phyloP scores from a whole-genome alignment of 2,113 vertebrate genomes.

The Salvator merianae region DNA sequence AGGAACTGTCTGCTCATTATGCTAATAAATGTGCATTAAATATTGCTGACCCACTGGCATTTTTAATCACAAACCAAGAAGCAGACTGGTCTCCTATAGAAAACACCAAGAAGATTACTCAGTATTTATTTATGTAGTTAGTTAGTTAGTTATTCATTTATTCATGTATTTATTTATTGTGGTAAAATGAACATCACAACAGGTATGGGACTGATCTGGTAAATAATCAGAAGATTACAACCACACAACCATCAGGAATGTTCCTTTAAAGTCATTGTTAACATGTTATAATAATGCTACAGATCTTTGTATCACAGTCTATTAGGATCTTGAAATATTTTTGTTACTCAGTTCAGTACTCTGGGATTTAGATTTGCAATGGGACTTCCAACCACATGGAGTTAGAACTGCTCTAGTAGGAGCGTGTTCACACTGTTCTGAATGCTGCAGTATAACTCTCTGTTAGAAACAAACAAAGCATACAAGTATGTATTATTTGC shows the following conservation, averaged over 20 bases:
- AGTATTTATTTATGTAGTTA: too few species aligned
- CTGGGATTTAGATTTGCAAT: neutral
- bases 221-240: constrained; percentile 18
- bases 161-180: too few species aligned
- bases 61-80: constrained; percentile 14
- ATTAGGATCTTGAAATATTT: neutral
- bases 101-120: neutral
- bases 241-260: neutral
- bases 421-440: too few species aligned
- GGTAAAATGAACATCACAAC: neutral
- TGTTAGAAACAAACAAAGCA: too few species aligned
- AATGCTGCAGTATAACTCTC: neutral
- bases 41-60: neutral
- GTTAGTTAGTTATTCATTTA: too few species aligned
- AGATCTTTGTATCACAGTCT: neutral
- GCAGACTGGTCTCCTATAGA: constrained; percentile 16
- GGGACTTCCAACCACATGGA: neutral
- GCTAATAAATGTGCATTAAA: constrained; percentile 22
- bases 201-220: neutral
- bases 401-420: neutral
- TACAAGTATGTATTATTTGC: too few species aligned
- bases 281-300: neutral
- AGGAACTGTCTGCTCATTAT: neutral
- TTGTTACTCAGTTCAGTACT: too few species aligned
- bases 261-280: neutral